Conservation (phyloP, 2,797 vertebrate genomes). For the Anisognathus igniventris region DNA sequence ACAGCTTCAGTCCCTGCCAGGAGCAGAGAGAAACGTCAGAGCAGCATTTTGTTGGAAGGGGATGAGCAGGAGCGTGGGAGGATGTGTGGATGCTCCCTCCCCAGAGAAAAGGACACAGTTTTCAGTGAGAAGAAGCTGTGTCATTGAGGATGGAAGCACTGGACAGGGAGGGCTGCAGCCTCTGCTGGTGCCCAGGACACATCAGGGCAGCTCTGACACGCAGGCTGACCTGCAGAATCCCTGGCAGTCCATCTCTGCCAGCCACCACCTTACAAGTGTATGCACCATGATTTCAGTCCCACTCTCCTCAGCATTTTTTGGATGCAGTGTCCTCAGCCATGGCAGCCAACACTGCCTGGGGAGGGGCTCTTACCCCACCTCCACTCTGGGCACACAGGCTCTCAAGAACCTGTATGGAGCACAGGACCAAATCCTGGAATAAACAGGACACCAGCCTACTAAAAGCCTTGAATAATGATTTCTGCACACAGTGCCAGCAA, state of each 20-base stretch:
- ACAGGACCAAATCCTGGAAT: not conserved
- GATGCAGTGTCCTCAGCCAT: not conserved
- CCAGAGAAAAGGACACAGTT: not conserved
- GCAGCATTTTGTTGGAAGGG: not conserved
- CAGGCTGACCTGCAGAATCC: accelerated
- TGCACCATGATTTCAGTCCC: not conserved
- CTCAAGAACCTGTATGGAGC: accelerated
- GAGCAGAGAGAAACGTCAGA: not conserved
- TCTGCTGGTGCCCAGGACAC: not conserved
- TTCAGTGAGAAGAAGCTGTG: not conserved
- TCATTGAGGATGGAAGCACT: not conserved
- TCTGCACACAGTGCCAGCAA: not conserved
- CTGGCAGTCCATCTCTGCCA: not conserved
- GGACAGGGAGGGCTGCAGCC: not conserved
- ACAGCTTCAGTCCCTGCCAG: not conserved
- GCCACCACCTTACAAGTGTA: not conserved
- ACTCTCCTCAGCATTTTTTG: accelerated
- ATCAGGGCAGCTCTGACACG: not conserved
- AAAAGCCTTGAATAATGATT: not conserved
- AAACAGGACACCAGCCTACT: not conserved
- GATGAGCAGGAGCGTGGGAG: not conserved
- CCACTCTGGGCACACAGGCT: not conserved
- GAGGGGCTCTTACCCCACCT: not conserved
- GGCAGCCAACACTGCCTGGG: not conserved
- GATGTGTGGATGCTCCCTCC: constrained; percentile 23